A percentile compares a stretch with the other conserved stretches of the same genome.
Evolutionary conservation across 2,113 vertebrate genomes (phyloP).

Genomic region (Dasyornis broadbenti): DNA sequence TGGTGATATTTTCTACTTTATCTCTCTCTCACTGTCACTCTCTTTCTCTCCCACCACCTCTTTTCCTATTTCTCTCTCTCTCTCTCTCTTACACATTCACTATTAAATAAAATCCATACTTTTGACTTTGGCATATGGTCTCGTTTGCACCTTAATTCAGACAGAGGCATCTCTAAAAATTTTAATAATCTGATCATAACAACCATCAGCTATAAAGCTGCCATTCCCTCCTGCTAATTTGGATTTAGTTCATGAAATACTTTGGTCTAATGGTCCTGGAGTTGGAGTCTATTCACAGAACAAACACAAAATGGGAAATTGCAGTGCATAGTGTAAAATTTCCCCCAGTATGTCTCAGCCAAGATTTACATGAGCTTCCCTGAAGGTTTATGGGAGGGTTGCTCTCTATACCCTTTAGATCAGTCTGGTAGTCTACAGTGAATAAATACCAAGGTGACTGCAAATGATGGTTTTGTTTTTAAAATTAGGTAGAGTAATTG

Average conservation of each 20-base stretch:
- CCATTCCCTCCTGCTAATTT: neutral
- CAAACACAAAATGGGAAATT: neutral
- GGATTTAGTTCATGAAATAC: neutral
- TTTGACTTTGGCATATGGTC: neutral
- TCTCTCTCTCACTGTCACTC: neutral
- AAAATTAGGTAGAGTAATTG: neutral
- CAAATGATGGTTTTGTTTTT: neutral
- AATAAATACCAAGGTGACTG: neutral
- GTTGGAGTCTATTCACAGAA: neutral
- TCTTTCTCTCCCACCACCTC: neutral
- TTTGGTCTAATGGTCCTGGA: neutral
- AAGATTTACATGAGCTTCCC: neutral
- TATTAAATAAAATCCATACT: neutral
- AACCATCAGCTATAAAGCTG: neutral
- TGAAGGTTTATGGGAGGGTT: neutral
- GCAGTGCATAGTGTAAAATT: neutral
- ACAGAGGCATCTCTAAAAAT: neutral
- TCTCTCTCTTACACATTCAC: neutral
- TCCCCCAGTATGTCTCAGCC: neutral
- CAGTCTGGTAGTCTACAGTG: neutral
- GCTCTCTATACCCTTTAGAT: neutral
- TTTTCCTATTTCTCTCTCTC: neutral
- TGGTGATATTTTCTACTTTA: neutral
- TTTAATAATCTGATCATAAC: fast-evolving
- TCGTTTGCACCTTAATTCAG: neutral